Evolutionary conservation across 2,113 vertebrate genomes (phyloP).

Genomic region (Mobula hypostoma): DNA sequence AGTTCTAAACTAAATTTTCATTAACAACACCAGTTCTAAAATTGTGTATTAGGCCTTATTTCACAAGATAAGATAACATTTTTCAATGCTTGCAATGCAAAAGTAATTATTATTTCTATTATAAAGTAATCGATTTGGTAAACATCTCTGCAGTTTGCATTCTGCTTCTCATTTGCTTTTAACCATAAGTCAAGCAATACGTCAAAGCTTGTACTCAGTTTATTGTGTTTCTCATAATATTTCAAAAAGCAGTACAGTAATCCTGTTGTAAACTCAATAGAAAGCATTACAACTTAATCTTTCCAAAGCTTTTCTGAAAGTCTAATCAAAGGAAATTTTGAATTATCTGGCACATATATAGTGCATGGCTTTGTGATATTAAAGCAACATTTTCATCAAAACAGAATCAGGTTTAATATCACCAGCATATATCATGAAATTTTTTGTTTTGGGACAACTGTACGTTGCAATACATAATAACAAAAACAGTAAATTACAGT

Average conservation of each 20-base stretch:
- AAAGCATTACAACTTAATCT: not conserved
- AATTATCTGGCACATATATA: not conserved
- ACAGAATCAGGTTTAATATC: no score
- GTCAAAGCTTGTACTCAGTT: not conserved
- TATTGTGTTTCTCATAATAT: not conserved
- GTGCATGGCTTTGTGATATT: not conserved
- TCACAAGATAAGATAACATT: slow-evolving; percentile 29
- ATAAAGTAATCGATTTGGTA: not conserved
- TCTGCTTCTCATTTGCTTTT: not conserved
- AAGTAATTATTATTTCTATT: slow-evolving; percentile 34
- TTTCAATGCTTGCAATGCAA: not conserved
- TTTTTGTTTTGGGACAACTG: no score
- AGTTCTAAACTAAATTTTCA: slow-evolving; percentile 92
- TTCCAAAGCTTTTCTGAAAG: not conserved
- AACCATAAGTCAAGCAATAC: not conserved
- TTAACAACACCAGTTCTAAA: slow-evolving; percentile 88
- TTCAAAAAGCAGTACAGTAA: slow-evolving; percentile 9
- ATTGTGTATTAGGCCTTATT: slow-evolving; percentile 82
- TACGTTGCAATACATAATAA: no score
- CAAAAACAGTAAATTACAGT: no score
- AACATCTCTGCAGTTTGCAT: not conserved
- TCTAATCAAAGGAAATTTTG: not conserved
- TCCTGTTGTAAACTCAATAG: not conserved
- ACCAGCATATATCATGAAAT: no score
- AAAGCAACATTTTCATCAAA: not conserved